Conservation (phyloP, 2,113 vertebrate genomes). For the Heloderma charlesbogerti region DNA sequence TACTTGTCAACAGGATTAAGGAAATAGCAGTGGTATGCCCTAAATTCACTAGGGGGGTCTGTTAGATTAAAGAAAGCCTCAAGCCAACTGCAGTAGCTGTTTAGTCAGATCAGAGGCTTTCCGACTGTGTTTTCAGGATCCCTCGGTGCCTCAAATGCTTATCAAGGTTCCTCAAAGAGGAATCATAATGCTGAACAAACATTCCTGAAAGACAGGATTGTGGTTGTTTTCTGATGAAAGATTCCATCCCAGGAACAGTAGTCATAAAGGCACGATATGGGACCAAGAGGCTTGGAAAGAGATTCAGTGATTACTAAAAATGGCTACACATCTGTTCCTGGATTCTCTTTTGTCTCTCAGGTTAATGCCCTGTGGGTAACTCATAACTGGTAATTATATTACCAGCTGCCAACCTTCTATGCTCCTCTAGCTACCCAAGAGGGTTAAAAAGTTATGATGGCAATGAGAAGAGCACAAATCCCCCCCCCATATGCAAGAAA, state of each 20-base stretch:
- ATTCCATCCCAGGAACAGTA: background rate
- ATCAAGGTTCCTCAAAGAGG: background rate
- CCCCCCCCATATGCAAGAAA: background rate
- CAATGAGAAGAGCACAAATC: constrained; percentile 13
- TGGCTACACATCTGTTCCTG: constrained; percentile 2
- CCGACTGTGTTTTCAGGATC: background rate
- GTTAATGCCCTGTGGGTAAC: constrained; percentile 19
- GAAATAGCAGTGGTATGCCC: background rate
- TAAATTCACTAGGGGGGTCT: background rate
- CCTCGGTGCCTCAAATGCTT: background rate
- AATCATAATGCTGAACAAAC: background rate
- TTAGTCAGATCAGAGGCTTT: background rate
- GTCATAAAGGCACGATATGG: background rate
- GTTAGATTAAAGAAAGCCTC: constrained; percentile 7
- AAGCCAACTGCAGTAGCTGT: background rate
- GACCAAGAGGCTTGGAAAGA: background rate
- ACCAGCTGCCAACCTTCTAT: constrained; percentile 29
- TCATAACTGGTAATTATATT: constrained; percentile 22
- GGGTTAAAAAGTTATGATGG: constrained; percentile 1
- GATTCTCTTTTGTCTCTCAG: background rate
- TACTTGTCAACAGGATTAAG: background rate
- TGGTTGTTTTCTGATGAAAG: background rate
- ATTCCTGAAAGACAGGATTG: background rate
- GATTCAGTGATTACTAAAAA: constrained; percentile 14
- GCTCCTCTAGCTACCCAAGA: constrained; percentile 6